Base-by-base conservation (phyloP, 2,797 vertebrate species). In the Arnoldichthys spilopterus region DNA sequence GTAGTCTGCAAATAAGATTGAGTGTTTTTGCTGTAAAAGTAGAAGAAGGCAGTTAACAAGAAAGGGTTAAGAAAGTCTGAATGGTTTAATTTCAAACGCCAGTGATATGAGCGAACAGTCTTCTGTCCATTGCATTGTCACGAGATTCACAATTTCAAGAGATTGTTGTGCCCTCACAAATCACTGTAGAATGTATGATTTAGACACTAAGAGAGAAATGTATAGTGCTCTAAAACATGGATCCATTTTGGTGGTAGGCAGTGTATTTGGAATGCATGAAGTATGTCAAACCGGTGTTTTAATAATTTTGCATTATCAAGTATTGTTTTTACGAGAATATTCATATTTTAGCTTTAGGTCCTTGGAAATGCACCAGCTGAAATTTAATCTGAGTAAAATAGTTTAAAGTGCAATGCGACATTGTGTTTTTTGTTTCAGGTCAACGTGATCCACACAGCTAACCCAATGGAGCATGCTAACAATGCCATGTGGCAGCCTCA, bases 361-460 rank as follows among this genome's bases (percentile, higher is more conserved):
- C 43, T 13, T 66, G 37, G 26, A 49, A 20, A 68, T 28, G 15
- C 20, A 28, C 43, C 26, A 49, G 24, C 26, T 51, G 8, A 8
- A 47, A 2, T 0, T n/a, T 22, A 51, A 32, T 49, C 15, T 30
- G 28, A 53, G 49, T 22, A 32, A 54, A 47, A 54, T 3, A 13
- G 11, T 66, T n/a, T 66, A 4, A 24, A 45, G 22, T 66, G 22
- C 34, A 66, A 11, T 47, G 13, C 64, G 15, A 40, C 51, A 34
- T 22, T 58, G 2, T 56, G 12, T 79, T 30, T 66, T 66, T 53
- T 22, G n/a, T n/a, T 7, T 18, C 51, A 99, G 98, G 96, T 99
- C 66, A 98, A 96, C 0, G 97, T 98, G 49, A 98, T 99, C 91
- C 98, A 99, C 91, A 97, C 97, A 0, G 96, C 95, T 86, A 96